Percentiles rank a stretch among this genome's conserved stretches.
These are phyloP conservation scores for Phataginus tricuspis DNA, from an alignment of 2,797 vertebrate genomes.

Conservation along the genomic window DNA sequence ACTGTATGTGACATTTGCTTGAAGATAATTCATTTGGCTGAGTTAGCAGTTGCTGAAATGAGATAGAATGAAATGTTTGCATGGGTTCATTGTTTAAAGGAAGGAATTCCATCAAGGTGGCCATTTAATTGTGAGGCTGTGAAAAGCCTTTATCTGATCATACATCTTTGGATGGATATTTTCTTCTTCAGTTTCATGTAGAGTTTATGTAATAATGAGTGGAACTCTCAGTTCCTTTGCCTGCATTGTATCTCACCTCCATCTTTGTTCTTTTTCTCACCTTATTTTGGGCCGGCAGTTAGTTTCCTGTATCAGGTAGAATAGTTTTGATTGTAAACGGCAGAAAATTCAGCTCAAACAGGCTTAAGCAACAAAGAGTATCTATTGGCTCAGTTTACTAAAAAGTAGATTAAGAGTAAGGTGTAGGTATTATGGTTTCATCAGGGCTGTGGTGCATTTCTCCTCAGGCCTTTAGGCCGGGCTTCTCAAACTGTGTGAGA, in stretches of 20 bases:
- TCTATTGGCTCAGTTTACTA: not conserved
- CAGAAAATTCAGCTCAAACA: not conserved
- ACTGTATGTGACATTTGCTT: conserved; percentile 42
- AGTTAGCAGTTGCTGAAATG: not conserved
- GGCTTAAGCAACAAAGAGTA: not conserved
- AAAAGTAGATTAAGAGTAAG: not conserved
- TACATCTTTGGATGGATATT: not conserved
- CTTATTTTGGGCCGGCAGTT: not conserved
- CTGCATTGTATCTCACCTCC: not conserved
- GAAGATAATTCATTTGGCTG: conserved; percentile 41
- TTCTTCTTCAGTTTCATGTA: not conserved
- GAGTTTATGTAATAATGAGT: not conserved
- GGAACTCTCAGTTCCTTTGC: not conserved
- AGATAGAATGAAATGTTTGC: not conserved
- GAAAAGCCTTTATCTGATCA: not conserved
- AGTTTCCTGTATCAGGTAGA: not conserved
- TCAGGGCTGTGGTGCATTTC: not conserved
- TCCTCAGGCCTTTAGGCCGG: not conserved
- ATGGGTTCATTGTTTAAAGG: not conserved
- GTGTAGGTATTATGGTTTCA: not conserved
- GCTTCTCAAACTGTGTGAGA: not conserved
- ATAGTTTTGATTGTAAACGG: not conserved
- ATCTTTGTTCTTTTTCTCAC: not conserved
- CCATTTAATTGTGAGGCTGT: not conserved
- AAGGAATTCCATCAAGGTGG: conserved; percentile 43